These are phyloP conservation scores for Diorhabda elongata DNA, from an alignment of 1,140 invertebrate species.

Conservation along the genomic window DNA sequence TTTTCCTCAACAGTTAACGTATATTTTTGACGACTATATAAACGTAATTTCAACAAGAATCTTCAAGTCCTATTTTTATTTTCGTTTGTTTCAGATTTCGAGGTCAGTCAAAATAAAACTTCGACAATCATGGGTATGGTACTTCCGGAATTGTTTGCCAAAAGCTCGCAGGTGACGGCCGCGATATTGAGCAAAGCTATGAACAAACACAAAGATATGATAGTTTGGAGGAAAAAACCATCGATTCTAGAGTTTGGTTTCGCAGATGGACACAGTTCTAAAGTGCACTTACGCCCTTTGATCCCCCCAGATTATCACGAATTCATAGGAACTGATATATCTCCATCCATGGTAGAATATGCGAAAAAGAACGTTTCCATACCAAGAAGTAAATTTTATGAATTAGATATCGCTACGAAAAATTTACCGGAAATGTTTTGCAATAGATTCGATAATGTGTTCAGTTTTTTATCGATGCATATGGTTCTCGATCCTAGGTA, in stretches of 20 bases:
- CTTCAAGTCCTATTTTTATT: too few relatives aligned
- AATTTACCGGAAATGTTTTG: neutral
- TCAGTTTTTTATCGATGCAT: neutral
- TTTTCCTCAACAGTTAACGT: too few relatives aligned
- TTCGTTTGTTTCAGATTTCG: too few relatives aligned
- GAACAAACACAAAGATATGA: neutral
- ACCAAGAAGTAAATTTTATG: neutral
- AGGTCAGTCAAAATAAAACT: too few relatives aligned
- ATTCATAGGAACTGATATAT: neutral
- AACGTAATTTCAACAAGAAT: too few relatives aligned
- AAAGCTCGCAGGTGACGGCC: conserved; percentile 6
- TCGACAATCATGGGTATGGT: neutral
- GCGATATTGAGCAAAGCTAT: conserved; percentile 5
- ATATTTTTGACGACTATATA: too few relatives aligned
- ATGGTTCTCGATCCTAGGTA: neutral
- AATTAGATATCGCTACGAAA: neutral
- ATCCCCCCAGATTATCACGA: neutral
- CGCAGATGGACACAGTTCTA: neutral
- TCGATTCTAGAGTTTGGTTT: neutral
- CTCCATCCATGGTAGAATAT: conserved; percentile 3
- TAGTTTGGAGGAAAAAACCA: neutral
- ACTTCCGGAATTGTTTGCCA: conserved; percentile 5
- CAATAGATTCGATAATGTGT: conserved; percentile 3
- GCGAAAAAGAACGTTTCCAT: neutral
- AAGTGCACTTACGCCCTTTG: neutral